Conservation (phyloP, 2,888 invertebrate genomes). For the Polydrusus pterygomalis region DNA sequence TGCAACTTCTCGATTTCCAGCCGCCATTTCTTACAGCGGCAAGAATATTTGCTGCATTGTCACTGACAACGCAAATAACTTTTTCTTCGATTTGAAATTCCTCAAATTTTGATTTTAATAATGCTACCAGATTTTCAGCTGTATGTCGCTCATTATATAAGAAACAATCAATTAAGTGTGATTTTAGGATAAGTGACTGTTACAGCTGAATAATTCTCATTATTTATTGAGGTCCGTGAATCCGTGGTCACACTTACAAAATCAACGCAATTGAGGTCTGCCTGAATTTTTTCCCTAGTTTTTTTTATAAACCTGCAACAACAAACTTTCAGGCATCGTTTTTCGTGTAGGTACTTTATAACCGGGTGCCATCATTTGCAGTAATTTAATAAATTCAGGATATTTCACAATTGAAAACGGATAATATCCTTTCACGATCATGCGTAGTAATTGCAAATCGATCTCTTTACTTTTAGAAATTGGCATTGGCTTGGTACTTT, state of each 20-base stretch:
- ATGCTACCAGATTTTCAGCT: conserved; percentile 51
- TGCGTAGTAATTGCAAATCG: conserved; percentile 22
- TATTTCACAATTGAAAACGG: conserved; percentile 60
- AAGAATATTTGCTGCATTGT: conserved; percentile 57
- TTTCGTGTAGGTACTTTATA: conserved; percentile 61
- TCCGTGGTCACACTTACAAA: conserved; percentile 62
- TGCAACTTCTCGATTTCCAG: too few species aligned
- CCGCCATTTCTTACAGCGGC: too few species aligned
- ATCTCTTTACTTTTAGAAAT: conserved; percentile 32
- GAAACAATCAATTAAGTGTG: conserved; percentile 18
- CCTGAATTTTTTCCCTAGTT: conserved; percentile 50
- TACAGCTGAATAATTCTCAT: conserved; percentile 61
- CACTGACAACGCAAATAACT: conserved; percentile 52
- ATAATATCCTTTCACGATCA: conserved; percentile 37
- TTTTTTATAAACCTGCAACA: conserved; percentile 59
- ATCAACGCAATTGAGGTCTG: conserved; percentile 48
- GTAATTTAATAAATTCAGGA: conserved; percentile 59
- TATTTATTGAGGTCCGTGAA: conserved; percentile 63
- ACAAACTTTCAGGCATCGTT: conserved; percentile 58
- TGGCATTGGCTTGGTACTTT: conserved; percentile 11
- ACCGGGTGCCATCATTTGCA: conserved; percentile 57
- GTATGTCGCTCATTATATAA: conserved; percentile 57
- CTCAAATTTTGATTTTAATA: conserved; percentile 51
- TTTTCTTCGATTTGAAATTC: conserved; percentile 56
- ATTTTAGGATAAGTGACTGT: conserved; percentile 55